Evolutionary conservation across 1,140 invertebrate species (phyloP).

Genomic region (Probaryconus sp.): DNA sequence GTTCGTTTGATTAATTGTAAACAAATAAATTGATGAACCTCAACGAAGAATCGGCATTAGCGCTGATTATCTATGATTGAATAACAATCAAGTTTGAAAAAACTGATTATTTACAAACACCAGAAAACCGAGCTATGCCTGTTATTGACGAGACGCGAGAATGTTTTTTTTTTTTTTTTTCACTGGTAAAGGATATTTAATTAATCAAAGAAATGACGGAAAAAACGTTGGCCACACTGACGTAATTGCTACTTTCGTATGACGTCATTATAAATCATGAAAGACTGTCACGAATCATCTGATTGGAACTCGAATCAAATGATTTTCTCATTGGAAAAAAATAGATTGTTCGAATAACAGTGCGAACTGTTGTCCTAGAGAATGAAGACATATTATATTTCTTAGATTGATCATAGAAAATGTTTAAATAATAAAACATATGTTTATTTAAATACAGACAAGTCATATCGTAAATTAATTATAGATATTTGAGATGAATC

Average conservation of each 20-base stretch:
- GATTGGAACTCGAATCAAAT: slow-evolving; percentile 5
- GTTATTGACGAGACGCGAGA: not conserved
- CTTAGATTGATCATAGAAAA: no score
- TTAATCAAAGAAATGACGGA: slow-evolving; percentile 41
- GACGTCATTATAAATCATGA: slow-evolving; percentile 55
- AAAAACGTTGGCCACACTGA: slow-evolving; percentile 36
- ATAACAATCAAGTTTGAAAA: not conserved
- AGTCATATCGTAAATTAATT: no score
- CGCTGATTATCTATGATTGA: slow-evolving; percentile 19
- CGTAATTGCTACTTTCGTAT: slow-evolving; percentile 58
- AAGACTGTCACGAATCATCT: slow-evolving; percentile 20
- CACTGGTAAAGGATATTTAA: slow-evolving; percentile 13
- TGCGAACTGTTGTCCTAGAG: no score
- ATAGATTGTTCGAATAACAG: no score
- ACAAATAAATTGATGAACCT: slow-evolving; percentile 36
- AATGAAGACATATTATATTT: no score
- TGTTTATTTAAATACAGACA: no score
- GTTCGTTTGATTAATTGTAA: slow-evolving; percentile 16
- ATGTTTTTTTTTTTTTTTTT: slow-evolving; percentile 16
- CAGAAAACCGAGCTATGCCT: slow-evolving; percentile 10
- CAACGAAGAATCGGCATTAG: slow-evolving; percentile 1
- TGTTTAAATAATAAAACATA: no score
- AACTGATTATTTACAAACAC: slow-evolving; percentile 7
- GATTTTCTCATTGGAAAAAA: no score
- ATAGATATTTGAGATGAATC: no score